These are phyloP conservation scores for Megamerina dolium DNA, from an alignment of 2,888 invertebrate genomes.

Conservation along the genomic window DNA sequence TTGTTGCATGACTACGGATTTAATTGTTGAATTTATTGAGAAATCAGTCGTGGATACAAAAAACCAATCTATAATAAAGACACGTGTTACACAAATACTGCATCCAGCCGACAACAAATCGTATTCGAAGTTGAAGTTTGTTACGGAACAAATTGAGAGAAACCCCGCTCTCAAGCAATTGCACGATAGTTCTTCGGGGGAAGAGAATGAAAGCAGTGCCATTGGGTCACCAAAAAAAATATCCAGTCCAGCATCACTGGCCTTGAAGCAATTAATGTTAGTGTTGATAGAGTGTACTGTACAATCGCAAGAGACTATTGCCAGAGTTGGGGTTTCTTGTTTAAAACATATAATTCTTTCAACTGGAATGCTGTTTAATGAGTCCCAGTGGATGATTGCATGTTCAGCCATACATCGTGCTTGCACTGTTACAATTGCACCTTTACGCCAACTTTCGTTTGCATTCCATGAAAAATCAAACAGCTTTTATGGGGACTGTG, in stretches of 20 bases:
- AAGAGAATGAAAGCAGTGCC: slow-evolving; percentile 40
- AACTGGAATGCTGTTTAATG: slow-evolving; percentile 73
- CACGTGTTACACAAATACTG: slow-evolving; percentile 42
- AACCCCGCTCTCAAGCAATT: slow-evolving; percentile 26
- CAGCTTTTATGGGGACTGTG: slow-evolving; percentile 89
- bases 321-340: slow-evolving; percentile 87
- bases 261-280: slow-evolving; percentile 76
- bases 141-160: slow-evolving; percentile 34
- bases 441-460: slow-evolving; percentile 79
- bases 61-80: slow-evolving; percentile 30
- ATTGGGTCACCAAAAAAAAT: slow-evolving; percentile 50
- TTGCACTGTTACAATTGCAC: slow-evolving; percentile 79
- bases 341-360: slow-evolving; percentile 79
- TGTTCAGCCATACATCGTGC: slow-evolving; percentile 77
- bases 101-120: slow-evolving; percentile 45
- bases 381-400: slow-evolving; percentile 81
- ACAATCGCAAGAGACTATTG: slow-evolving; percentile 83
- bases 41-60: slow-evolving; percentile 53
- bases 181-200: slow-evolving; percentile 36
- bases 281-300: slow-evolving; percentile 87
- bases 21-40: slow-evolving; percentile 79
- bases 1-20: slow-evolving; percentile 85
- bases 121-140: slow-evolving; percentile 45
- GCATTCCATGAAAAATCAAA: slow-evolving; percentile 88
- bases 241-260: slow-evolving; percentile 65